Evolutionary conservation across 2,888 invertebrate species (phyloP), one percentile per base, ranked within the genome.

Genomic region (Erebia epiphron): DNA sequence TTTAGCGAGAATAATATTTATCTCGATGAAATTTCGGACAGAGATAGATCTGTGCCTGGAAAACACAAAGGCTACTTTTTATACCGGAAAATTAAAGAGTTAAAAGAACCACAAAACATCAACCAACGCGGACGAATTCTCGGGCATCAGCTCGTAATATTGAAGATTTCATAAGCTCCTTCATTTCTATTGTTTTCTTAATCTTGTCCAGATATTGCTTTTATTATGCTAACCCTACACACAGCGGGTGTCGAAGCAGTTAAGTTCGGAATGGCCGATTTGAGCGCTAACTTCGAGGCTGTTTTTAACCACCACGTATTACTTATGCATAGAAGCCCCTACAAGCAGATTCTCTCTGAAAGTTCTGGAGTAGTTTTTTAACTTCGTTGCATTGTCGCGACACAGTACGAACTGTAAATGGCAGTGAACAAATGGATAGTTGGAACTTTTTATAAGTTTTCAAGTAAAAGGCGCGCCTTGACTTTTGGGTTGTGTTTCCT

Each of bases 221-320:
- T 52, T 18, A 50, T 50, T 26, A 66, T 72, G 75, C 72, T 58
- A 16, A 56, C 64, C 50, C 64, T 54, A 76, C 75, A 63, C 67
- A 75, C 63, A 71, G 72, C 67, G 62, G 79, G 81, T 81, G 80
- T 83, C 82, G 79, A 84, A 84, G 83, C 78, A 75, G 77, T 79
- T 83, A 85, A 79, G 79, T 77, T 75, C 75, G 76, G 79, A 81
- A 83, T 82, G 81, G 83, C 76, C 83, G 82, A 86, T 85, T 85
- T 82, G 79, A 81, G 78, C 78, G 79, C 80, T 76, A 79, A 79
- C 79, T 79, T 82, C 66, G 76, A 75, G 76, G 72, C 77, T 75
- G 76, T 76, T 79, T 78, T 81, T 79, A 81, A 76, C 80, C 78
- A 76, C 73, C 75, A 74, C 57, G 69, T 76, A 76, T 78, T 77